These are phyloP conservation scores for Phylloscopus whistleri DNA, from an alignment of 2,113 vertebrate species.

Conservation along the genomic window DNA sequence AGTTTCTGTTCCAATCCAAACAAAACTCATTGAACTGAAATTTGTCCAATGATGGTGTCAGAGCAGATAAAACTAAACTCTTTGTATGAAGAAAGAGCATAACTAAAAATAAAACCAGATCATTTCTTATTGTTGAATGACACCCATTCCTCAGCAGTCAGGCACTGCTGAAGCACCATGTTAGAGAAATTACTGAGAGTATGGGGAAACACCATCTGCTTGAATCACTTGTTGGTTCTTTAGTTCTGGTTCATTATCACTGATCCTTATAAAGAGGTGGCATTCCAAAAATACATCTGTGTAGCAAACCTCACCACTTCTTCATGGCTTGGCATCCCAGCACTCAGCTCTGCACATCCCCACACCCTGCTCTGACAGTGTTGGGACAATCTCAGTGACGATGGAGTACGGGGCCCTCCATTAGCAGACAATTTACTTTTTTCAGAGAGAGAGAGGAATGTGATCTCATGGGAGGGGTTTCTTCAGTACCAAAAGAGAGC, in stretches of 20 bases:
- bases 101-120: background rate
- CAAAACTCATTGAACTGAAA: background rate
- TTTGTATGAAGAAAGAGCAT: background rate
- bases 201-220: background rate
- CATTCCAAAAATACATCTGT: background rate
- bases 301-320: background rate
- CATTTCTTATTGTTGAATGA: background rate
- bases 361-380: background rate
- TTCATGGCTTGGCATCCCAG: background rate
- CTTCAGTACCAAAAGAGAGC: background rate
- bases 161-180: background rate
- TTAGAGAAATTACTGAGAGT: background rate
- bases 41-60: background rate
- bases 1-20: background rate
- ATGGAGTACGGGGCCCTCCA: rapidly evolving
- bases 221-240: background rate
- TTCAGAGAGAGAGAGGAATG: background rate
- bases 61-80: background rate
- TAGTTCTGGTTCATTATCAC: background rate
- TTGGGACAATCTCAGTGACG: background rate
- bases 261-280: background rate
- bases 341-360: background rate
- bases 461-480: background rate
- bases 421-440: background rate
- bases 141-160: background rate